These are phyloP conservation scores for Epinotia demarniana DNA, from an alignment of 2,888 invertebrate genomes.

Conservation along the genomic window DNA sequence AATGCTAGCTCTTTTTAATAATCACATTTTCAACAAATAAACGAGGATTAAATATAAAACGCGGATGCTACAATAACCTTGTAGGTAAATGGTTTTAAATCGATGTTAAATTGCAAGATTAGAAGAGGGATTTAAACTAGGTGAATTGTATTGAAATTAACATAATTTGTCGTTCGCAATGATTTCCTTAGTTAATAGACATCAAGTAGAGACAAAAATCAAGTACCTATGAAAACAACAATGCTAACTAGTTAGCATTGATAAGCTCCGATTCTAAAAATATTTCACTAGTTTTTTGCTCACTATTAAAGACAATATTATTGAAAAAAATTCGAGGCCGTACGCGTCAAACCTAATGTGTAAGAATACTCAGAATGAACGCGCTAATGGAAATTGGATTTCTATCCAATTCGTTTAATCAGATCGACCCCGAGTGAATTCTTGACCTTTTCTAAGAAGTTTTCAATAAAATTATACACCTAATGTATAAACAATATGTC, in stretches of 20 bases:
- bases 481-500: not conserved
- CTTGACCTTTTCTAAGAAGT: conserved; percentile 2
- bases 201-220: no score
- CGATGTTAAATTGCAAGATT: not conserved
- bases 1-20: conserved; percentile 4
- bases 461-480: not conserved
- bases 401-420: not conserved
- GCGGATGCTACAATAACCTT: not conserved
- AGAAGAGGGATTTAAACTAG: not conserved
- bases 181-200: no score
- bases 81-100: not conserved
- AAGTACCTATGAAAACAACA: no score
- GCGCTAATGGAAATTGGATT: not conserved
- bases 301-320: no score
- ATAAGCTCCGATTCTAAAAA: no score
- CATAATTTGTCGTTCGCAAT: not conserved
- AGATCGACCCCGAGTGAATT: not conserved
- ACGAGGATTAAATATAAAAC: not conserved
- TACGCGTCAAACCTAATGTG: no score
- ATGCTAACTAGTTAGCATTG: no score
- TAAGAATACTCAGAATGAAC: not conserved
- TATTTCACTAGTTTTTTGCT: no score
- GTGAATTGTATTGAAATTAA: not conserved
- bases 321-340: no score
- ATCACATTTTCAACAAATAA: not conserved